phyloP scores from a whole-genome alignment of 2,113 vertebrate species.

The Myotis yumanensis region DNA sequence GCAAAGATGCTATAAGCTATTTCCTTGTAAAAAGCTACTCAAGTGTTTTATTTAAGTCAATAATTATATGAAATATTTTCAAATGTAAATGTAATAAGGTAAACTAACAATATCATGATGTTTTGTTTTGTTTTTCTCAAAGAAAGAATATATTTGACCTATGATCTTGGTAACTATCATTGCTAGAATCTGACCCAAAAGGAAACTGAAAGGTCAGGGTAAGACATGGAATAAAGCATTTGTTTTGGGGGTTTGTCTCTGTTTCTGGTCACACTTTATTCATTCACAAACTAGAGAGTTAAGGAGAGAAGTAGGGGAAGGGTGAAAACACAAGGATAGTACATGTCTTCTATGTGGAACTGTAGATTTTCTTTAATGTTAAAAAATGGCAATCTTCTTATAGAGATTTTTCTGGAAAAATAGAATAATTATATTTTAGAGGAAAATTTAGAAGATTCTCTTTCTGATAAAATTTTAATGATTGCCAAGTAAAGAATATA shows the following conservation, averaged over 20 bases:
- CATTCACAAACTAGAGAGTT: neutral
- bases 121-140: neutral
- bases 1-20: neutral
- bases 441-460: neutral
- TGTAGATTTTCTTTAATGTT: neutral
- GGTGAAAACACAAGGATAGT: neutral
- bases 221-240: neutral
- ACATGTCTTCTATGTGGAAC: neutral
- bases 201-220: neutral
- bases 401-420: slow-evolving; percentile 6
- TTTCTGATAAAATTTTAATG: slow-evolving; percentile 35
- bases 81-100: slow-evolving; percentile 3
- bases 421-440: neutral
- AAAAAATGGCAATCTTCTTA: neutral
- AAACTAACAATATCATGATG: neutral
- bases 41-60: slow-evolving; percentile 40
- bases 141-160: neutral
- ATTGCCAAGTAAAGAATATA: neutral
- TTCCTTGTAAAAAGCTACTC: slow-evolving; percentile 40
- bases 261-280: neutral
- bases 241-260: neutral
- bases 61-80: slow-evolving; percentile 16
- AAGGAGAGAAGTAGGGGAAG: neutral
- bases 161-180: neutral
- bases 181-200: neutral